These are phyloP conservation scores for Sphyrna mokarran DNA, from an alignment of 2,113 vertebrate species.

Conservation along the genomic window DNA sequence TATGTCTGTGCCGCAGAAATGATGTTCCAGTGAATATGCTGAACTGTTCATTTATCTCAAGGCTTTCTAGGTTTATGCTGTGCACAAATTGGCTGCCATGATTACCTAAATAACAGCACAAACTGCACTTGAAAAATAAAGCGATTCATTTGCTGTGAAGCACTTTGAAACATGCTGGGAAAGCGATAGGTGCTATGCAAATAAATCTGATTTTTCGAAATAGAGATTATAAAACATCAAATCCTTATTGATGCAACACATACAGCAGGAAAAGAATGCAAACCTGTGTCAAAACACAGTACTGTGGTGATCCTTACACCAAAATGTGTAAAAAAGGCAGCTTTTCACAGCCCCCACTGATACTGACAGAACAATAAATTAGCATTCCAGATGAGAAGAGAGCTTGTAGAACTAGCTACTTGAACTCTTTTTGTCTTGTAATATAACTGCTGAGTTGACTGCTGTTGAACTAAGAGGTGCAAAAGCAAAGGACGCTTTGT, in stretches of 20 bases:
- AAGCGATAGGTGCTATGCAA: neutral
- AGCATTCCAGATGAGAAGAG: neutral
- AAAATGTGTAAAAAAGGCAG: neutral
- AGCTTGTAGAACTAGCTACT: neutral
- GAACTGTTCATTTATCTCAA: neutral
- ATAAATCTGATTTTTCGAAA: neutral
- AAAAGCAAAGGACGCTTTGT: neutral
- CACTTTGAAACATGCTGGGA: neutral
- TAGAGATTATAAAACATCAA: neutral
- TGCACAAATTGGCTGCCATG: neutral
- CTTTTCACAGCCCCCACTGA: neutral
- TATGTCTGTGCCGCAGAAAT: neutral
- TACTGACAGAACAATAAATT: neutral
- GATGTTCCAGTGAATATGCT: neutral
- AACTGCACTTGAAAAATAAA: neutral
- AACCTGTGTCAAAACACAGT: neutral
- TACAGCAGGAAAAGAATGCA: neutral
- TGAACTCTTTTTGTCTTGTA: neutral
- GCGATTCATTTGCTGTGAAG: neutral
- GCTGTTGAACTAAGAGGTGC: neutral
- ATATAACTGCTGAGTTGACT: neutral
- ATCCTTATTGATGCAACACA: neutral
- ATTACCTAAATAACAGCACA: neutral
- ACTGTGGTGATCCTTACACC: neutral
- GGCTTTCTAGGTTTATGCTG: neutral